A percentile compares a stretch with the other conserved stretches of the same genome.
Conservation (phyloP, 2,113 vertebrate species). For the Thymallus thymallus region DNA sequence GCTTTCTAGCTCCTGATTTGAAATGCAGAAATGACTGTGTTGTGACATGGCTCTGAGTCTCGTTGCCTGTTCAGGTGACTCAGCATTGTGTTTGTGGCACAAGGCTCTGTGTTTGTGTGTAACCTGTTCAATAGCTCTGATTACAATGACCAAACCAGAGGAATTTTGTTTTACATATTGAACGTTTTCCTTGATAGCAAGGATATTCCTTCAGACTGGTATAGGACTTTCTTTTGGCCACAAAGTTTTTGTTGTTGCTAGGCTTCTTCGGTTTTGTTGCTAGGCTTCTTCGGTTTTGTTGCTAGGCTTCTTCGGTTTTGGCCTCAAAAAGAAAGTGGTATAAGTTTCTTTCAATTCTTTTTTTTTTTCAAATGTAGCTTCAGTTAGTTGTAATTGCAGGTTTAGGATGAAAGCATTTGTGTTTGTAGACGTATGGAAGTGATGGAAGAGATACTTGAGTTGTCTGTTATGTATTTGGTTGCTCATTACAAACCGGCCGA, state of each 20-base stretch:
- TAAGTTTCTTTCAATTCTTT: background rate
- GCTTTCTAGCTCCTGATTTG: background rate
- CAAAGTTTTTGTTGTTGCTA: background rate
- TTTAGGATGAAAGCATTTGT: background rate
- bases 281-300: no score
- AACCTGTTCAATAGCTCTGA: no score
- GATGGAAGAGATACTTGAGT: background rate
- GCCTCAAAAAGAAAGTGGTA: background rate
- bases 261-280: background rate
- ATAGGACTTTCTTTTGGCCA: background rate
- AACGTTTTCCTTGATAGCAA: background rate
- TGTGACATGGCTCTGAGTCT: slow-evolving; percentile 4
- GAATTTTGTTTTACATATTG: background rate
- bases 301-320: no score
- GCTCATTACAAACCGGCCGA: background rate
- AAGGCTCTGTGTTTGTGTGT: background rate
- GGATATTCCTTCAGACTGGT: background rate
- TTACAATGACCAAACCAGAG: no score
- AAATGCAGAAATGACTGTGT: background rate
- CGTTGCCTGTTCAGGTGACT: background rate
- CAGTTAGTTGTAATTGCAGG: background rate
- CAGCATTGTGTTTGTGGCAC: background rate
- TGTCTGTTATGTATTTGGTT: background rate
- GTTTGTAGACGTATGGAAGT: background rate
- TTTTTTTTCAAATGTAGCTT: background rate